Base-by-base conservation (phyloP, 2,888 invertebrate genomes). In the Coenonympha glycerion region DNA sequence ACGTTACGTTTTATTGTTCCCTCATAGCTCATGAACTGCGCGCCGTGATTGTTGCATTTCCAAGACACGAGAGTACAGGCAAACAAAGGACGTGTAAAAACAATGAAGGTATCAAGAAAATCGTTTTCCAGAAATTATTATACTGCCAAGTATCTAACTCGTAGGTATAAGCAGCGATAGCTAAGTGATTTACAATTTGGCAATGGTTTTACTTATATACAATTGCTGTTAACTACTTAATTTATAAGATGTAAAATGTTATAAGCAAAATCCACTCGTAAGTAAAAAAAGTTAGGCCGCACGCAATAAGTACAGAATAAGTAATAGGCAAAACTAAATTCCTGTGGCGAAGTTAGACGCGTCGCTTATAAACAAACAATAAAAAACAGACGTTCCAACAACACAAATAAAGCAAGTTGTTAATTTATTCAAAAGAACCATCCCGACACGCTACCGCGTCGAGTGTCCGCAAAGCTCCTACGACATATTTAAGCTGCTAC, bases 341-440 rank as follows among this genome's bases (percentile, higher is more conserved):
- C 31, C 21, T 21, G 28, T 15, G 42, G 42, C 31, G 11, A 21
- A 30, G 31, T 33, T 44, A 45, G 36, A 3, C 24, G n/a, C 16
- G 26, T 34, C 13, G 15, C 34, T 31, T 18, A 33, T 18, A 42
- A 47, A 47, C 28, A 42, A 36, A 52, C 52, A 52, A 52, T 52
- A 34, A 47, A n/a, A 31, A 42, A 47, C 22, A 42, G 47, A 36
- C 16, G 31, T 51, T 22, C 39, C 39, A 26, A 41, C 40, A 54
- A 47, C 37, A 44, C 47, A 28, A 54, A 50, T 47, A 47, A 9
- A 39, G 47, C 47, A 36, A 34, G 34, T 18, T 24, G 45, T 34
- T 45, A 54, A 54, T 54, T 51, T 51, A 51, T 54, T 54, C 51
- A 54, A 51, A 51, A 54, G 47, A 50, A 47, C 47, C 37, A 47